Percentiles rank a stretch among this genome's conserved stretches.
These are phyloP conservation scores for Sinelater perroti DNA, from an alignment of 2,888 invertebrate genomes.

Conservation along the genomic window DNA sequence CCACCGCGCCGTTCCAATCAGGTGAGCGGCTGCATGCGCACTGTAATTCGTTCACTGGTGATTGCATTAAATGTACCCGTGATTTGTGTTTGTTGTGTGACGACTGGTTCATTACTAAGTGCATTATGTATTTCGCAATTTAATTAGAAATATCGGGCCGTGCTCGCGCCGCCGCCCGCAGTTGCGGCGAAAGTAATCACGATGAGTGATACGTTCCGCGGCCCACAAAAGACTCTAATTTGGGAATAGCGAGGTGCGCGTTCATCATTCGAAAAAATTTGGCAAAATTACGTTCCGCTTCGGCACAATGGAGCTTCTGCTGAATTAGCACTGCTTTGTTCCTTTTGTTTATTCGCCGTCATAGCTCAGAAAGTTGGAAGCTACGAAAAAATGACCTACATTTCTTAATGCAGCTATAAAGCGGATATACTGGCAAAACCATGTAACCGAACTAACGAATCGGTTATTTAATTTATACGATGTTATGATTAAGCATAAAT, in stretches of 20 bases:
- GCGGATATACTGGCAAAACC: too few species aligned
- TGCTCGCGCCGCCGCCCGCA: not conserved
- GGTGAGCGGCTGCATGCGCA: slow-evolving; percentile 46
- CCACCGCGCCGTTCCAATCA: slow-evolving; percentile 35
- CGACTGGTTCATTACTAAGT: slow-evolving; percentile 45
- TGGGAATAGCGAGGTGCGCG: slow-evolving; percentile 1
- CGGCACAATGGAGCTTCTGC: not conserved
- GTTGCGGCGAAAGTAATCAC: slow-evolving; percentile 21
- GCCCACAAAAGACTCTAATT: slow-evolving; percentile 20
- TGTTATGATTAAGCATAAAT: too few species aligned
- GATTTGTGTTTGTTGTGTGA: slow-evolving; percentile 49
- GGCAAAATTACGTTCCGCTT: slow-evolving; percentile 10
- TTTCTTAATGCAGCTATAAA: too few species aligned
- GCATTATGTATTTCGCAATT: slow-evolving; percentile 41
- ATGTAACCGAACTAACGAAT: too few species aligned
- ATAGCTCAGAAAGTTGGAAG: too few species aligned
- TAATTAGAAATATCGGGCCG: slow-evolving; percentile 36
- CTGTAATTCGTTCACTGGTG: slow-evolving; percentile 48
- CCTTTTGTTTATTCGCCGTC: slow-evolving; percentile 11
- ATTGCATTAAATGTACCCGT: slow-evolving; percentile 48
- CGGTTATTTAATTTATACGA: too few species aligned
- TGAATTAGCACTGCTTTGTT: slow-evolving; percentile 2
- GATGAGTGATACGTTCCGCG: slow-evolving; percentile 15
- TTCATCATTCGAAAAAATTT: slow-evolving; percentile 17
- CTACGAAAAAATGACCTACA: too few species aligned